Base-by-base conservation (phyloP, 1,140 invertebrate species). In the Heliconius eleuchia region DNA sequence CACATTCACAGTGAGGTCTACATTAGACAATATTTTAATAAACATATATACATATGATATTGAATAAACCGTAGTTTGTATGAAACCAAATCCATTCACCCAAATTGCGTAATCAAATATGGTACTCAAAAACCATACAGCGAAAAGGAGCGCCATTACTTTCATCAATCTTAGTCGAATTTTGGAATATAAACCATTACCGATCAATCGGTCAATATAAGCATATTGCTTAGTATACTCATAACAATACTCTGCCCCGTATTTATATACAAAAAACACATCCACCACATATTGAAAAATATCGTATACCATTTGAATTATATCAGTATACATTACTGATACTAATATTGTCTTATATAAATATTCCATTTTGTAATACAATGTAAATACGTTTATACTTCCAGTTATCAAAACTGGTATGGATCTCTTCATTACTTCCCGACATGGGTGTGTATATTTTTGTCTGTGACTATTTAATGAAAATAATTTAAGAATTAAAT, bases 251-350 rank as follows among this genome's bases (percentile, higher is more conserved):
- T 82, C 57, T 72, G 37, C 27, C 50, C 91, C 88, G 77, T 88
- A 89, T 78, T 88, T 86, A 27, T 83, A 84, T 3, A 91, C 85
- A 42, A 84, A 89, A 76, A 74, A 86, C 60, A 92, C 77, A 82
- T 92, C 90, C 6, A 91, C 81, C 3, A 84, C n/a, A 66, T 90
- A 92, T 79, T 90, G 89, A 34, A 77, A 84, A 55, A 81, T 82
- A 82, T 92, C 89, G 75, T 85, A 89, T 57, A 87, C 55, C 81
- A 88, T 85, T 84, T 92, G 90, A 23, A 89, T 74, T 1, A 66
- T 73, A 75, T 91, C 91, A 4, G 89, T 87, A 30, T 88, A 81
- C 81, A 82, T 90, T 39, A 91, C 87, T n/a, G 89, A 91, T 0
- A 71, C 23, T 9, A 79, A 74, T n/a, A 88, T 27, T 39, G 74